Evolutionary conservation across 2,113 vertebrate species (phyloP), one percentile per base, ranked within the genome.

Genomic region (Tychaedon coryphoeus): DNA sequence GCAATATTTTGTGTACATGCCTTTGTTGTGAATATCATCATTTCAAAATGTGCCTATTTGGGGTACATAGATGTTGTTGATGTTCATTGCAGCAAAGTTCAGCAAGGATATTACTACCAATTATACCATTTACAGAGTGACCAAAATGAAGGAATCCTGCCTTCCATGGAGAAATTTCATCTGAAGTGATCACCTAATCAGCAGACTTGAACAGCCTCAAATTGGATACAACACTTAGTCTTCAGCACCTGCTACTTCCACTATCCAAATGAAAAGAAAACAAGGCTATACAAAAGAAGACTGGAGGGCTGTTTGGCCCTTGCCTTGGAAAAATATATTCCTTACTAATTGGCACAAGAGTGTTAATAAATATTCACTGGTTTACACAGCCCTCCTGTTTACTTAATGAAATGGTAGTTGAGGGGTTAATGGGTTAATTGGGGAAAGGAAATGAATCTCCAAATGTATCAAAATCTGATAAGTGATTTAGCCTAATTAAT

Each of bases 371-470:
- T 95, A 97, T 92, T 94, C 91, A 93, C 94, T 57, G 78, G 62
- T 91, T 96, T 79, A 67, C 86, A 82, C n/a, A 69, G 50, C 66
- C 75, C 26, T 69, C 33, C 38, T 4, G 0, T 96, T 96, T 96
- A 90, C 79, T 94, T 96, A 96, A 88, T 88, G 67, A 95, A 78
- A 78, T 51, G 64, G 89, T 51, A 61, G 70, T 89, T 91, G 70
- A 97, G 74, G 89, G 93, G 98, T 97, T 98, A 97, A 97, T 94
- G 93, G 87, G 91, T 88, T 88, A 94, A 96, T 82, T 87, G 61
- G 22, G 47, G 51, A 86, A 86, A 95, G 69, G 57, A 95, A 90
- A 93, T 50, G 24, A 78, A 81, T 95, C 58, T 96, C 67, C n/a
- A 79, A 81, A 86, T 69, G 25, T 47, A 90, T 86, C 69, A 80